Base-by-base conservation (phyloP, 2,888 invertebrate genomes). In the Tenthredo notha region DNA sequence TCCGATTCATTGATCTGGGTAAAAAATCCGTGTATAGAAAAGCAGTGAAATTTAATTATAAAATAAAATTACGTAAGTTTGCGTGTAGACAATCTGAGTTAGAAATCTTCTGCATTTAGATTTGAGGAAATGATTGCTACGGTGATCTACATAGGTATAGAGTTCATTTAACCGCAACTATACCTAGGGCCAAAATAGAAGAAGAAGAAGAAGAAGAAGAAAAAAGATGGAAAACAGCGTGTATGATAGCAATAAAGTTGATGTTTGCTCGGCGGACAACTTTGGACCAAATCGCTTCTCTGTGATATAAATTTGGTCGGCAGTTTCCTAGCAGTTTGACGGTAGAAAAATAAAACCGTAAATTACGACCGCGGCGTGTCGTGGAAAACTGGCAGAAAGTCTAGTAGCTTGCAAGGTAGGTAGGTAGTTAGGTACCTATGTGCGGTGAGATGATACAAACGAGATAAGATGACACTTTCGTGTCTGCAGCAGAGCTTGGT, bases 221-320 rank as follows among this genome's bases (percentile, higher is more conserved):
- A 40, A 61, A 33, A 21, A 37, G 10, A 61, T 18, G 29, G 80
- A 61, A 21, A 61, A 21, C 61, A 6, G 18, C 43, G 29, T 77
- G n/a, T 12, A 80, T 40, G 80, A 40, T 25, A 33, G 80, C 61
- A 61, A 61, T 80, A 58, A 80, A 80, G 80, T 80, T 80, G 80
- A 58, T 50, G 54, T 54, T 77, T 40, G 61, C 25, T 58, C 37
- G 12, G 80, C n/a, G 80, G 80, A 61, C 58, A 83, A 83, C 65
- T 83, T 83, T 67, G 29, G 70, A 83, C 67, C 67, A 70, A 83
- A 83, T 83, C 70, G 83, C 67, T 67, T 50, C 47, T 2, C 47
- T 58, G 67, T 47, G 67, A 70, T 83, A 83, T 83, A 65, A 67
- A 80, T 80, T 80, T 80, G 18, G 83, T 67, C 67, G 54, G 67